phyloP scores from a whole-genome alignment of 2,113 vertebrate genomes.

The Cyprinus carpio region DNA sequence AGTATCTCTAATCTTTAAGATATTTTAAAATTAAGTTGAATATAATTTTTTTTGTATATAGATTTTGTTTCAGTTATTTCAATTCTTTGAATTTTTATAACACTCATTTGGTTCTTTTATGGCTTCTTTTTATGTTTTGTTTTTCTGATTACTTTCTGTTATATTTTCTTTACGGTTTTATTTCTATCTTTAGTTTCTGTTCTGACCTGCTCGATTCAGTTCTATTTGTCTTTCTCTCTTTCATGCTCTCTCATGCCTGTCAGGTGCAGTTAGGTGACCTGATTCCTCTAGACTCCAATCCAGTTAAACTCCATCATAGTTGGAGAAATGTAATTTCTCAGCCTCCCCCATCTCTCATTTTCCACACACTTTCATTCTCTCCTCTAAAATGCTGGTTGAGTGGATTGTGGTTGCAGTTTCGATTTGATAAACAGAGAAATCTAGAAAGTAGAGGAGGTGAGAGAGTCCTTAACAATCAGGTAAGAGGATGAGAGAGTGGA shows the following conservation, averaged over 20 bases:
- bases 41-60: no score
- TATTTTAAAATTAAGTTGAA: no score
- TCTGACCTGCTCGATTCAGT: conserved; percentile 43
- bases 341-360: neutral
- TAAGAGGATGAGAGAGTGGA: neutral
- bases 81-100: neutral
- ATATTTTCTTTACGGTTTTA: neutral
- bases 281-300: conserved; percentile 35
- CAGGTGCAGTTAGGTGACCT: conserved; percentile 44
- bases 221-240: neutral
- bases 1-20: no score
- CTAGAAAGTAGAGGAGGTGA: neutral
- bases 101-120: no score
- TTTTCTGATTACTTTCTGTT: neutral
- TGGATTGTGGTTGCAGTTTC: conserved; percentile 13
- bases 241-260: conserved; percentile 16
- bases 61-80: neutral
- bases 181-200: neutral
- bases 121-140: neutral
- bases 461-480: neutral
- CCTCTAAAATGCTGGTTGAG: conserved; percentile 19
- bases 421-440: neutral
- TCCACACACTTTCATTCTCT: neutral
- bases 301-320: conserved; percentile 24
- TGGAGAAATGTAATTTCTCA: conserved; percentile 4